A percentile compares a stretch with the other conserved stretches of the same genome.
Evolutionary conservation across 2,797 vertebrate species (phyloP).

Genomic region (Lophotriccus pileatus): DNA sequence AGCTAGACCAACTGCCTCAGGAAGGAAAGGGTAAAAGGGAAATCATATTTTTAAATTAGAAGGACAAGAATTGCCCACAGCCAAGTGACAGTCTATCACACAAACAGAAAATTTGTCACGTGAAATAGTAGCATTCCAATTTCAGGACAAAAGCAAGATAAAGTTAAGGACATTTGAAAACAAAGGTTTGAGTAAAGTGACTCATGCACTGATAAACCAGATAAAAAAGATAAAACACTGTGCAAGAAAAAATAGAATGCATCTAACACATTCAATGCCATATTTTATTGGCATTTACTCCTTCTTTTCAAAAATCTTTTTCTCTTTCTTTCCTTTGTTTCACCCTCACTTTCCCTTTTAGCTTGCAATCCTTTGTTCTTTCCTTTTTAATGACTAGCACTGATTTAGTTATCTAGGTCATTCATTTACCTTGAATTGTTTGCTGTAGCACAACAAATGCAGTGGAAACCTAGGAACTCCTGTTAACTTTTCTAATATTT

Average conservation of each 20-base stretch:
- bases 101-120: slow-evolving; percentile 26
- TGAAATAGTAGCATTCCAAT: slow-evolving; percentile 37
- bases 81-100: slow-evolving; percentile 29
- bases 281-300: not conserved
- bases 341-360: not conserved
- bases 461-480: not conserved
- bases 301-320: not conserved
- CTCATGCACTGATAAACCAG: slow-evolving; percentile 22
- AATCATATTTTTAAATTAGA: slow-evolving; percentile 49
- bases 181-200: slow-evolving; percentile 31
- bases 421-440: slow-evolving; percentile 52
- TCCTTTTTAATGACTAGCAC: slow-evolving; percentile 34
- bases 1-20: slow-evolving; percentile 33
- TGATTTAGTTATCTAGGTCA: slow-evolving; percentile 57
- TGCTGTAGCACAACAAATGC: slow-evolving; percentile 7
- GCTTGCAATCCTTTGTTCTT: slow-evolving; percentile 33
- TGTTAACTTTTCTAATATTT: not conserved
- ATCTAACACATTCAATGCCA: not conserved
- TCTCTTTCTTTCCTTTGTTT: slow-evolving; percentile 20
- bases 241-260: not conserved
- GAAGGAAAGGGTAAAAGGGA: not conserved
- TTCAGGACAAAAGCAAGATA: slow-evolving; percentile 53
- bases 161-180: slow-evolving; percentile 62
- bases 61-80: slow-evolving; percentile 50
- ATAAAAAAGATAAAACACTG: slow-evolving; percentile 33